Evolutionary conservation across 2,113 vertebrate genomes (phyloP).

Genomic region (Gallinago paraguaiae): DNA sequence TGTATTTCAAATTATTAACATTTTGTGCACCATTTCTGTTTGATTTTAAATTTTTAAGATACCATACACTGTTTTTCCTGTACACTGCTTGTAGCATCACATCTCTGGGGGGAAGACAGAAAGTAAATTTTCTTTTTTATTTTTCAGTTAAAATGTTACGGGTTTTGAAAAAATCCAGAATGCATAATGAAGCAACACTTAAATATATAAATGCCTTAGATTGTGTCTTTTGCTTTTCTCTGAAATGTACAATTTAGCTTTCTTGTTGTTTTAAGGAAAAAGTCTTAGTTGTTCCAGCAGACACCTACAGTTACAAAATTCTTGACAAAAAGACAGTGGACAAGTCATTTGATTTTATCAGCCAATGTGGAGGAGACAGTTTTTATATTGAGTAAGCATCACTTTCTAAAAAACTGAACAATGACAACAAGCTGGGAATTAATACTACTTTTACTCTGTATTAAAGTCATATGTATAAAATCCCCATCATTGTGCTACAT

Average conservation of each 20-base stretch:
- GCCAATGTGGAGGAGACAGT: conserved; percentile 83
- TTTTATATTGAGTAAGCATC: conserved; percentile 89
- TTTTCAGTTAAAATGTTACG: neutral
- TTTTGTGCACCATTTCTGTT: neutral
- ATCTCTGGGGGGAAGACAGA: neutral
- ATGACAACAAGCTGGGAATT: neutral
- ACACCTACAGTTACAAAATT: conserved; percentile 81
- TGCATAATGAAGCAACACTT: neutral
- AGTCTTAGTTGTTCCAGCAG: conserved; percentile 84
- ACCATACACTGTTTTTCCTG: neutral
- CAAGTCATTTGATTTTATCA: conserved; percentile 87
- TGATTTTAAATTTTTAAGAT: neutral
- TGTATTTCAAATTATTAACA: neutral
- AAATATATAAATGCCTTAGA: neutral
- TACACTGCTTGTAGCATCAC: neutral
- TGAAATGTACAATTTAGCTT: conserved; percentile 34
- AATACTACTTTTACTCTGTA: neutral
- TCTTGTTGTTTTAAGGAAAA: conserved; percentile 80
- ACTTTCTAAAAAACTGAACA: neutral
- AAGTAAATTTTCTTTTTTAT: neutral
- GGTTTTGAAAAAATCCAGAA: neutral
- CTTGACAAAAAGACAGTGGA: conserved; percentile 83
- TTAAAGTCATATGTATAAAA: neutral
- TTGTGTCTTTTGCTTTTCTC: neutral
- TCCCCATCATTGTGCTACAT: neutral